A percentile compares a stretch with the other conserved stretches of the same genome.
These are phyloP conservation scores for Micrastur ruficollis DNA, from an alignment of 2,797 vertebrate species.

Conservation along the genomic window DNA sequence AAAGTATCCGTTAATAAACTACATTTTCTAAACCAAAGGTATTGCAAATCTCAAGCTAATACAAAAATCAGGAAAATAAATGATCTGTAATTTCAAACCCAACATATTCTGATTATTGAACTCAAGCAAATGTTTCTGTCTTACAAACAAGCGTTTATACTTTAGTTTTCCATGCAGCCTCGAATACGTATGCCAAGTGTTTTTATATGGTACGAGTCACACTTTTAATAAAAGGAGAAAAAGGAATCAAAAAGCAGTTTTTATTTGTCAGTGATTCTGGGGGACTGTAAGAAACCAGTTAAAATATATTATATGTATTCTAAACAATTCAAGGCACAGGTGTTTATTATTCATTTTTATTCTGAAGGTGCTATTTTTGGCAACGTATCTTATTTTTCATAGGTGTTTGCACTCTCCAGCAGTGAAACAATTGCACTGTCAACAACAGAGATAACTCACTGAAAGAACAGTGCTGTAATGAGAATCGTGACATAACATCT, in stretches of 20 bases:
- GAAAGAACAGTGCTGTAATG: neutral
- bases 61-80: neutral
- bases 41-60: neutral
- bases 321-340: neutral
- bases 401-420: neutral
- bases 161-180: neutral
- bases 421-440: neutral
- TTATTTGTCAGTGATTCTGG: neutral
- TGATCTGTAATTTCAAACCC: neutral
- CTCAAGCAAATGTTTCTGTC: neutral
- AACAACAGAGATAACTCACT: neutral
- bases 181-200: neutral
- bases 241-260: neutral
- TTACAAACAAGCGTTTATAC: neutral
- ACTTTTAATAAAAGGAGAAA: neutral
- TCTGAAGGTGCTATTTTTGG: conserved; percentile 12
- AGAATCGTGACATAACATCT: neutral
- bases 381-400: neutral
- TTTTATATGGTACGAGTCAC: neutral
- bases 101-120: neutral
- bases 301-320: neutral
- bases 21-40: neutral
- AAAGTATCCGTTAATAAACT: neutral
- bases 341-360: neutral
- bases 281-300: neutral